Percentiles rank a stretch among this genome's conserved stretches.
Evolutionary conservation across 1,140 invertebrate genomes (phyloP).

Genomic region (Drosophila repleta): DNA sequence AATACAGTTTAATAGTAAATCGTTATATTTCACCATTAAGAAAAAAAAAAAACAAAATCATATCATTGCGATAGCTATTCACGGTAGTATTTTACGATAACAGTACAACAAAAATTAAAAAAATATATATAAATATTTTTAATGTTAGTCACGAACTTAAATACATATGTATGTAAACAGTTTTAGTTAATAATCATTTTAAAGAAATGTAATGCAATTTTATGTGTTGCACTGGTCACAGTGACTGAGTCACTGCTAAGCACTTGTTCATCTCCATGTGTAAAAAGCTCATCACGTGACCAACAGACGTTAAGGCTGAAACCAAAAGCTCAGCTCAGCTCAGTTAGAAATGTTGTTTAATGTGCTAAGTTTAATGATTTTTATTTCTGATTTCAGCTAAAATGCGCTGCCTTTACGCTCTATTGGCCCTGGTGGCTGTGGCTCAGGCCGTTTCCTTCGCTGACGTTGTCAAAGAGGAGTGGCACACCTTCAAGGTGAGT

Average conservation of each 20-base stretch:
- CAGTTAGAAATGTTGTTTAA: neutral
- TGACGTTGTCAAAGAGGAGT: constrained; percentile 90
- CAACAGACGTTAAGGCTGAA: constrained; percentile 1
- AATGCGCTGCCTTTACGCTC: constrained; percentile 85
- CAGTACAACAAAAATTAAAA: too few relatives aligned
- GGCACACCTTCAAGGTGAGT: constrained; percentile 90
- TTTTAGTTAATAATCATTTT: too few relatives aligned
- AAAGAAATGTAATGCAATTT: too few relatives aligned
- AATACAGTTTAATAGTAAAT: too few relatives aligned
- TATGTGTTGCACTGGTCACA: neutral
- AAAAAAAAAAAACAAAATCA: too few relatives aligned
- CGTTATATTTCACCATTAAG: too few relatives aligned
- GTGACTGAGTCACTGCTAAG: neutral
- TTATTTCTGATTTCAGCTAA: constrained; percentile 41
- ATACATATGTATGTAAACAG: too few relatives aligned
- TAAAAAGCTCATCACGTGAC: constrained; percentile 47
- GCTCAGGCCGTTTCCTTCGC: constrained; percentile 87
- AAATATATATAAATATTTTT: too few relatives aligned
- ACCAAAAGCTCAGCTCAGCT: constrained; percentile 21
- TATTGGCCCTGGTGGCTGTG: constrained; percentile 84
- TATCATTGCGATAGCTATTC: too few relatives aligned
- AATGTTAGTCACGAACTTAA: too few relatives aligned
- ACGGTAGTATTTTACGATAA: too few relatives aligned
- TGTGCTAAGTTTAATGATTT: constrained; percentile 10
- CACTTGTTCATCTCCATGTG: neutral